A percentile compares a stretch with the other conserved stretches of the same genome.
These are phyloP conservation scores for Agriopis aurantiaria DNA, from an alignment of 2,888 invertebrate species.

Conservation along the genomic window DNA sequence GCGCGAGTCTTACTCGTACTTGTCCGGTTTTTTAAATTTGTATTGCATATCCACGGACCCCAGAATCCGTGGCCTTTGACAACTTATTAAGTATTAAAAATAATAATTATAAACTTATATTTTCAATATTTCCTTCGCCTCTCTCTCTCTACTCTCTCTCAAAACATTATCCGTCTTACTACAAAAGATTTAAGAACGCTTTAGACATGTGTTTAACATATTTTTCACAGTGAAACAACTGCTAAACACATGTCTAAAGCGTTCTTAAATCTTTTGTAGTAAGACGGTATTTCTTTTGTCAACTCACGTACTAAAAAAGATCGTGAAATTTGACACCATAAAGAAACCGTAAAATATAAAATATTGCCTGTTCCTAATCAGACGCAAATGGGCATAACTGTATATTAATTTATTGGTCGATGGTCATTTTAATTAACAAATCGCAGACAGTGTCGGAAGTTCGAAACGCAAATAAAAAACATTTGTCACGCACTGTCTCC, in stretches of 20 bases:
- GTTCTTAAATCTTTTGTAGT: too few species aligned
- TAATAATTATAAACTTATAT: neutral
- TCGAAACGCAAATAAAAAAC: conserved; percentile 12
- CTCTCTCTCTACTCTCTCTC: neutral
- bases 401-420: conserved; percentile 24
- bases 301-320: neutral
- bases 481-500: conserved; percentile 45
- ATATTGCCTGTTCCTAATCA: conserved; percentile 23
- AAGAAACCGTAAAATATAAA: conserved; percentile 22
- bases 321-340: conserved; percentile 22
- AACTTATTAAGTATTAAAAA: neutral
- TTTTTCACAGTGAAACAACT: too few species aligned
- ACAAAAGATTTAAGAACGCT: too few species aligned
- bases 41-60: too few species aligned
- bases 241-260: too few species aligned
- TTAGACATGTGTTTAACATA: too few species aligned
- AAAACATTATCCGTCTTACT: too few species aligned
- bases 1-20: too few species aligned
- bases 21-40: too few species aligned
- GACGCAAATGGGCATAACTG: conserved; percentile 31
- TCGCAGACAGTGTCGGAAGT: conserved; percentile 38
- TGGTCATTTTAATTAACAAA: conserved; percentile 24
- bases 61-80: too few species aligned
- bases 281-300: neutral
- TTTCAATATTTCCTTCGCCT: too few species aligned